These are phyloP conservation scores for Lycodopsis pacificus DNA, from an alignment of 2,797 vertebrate species.

Conservation along the genomic window DNA sequence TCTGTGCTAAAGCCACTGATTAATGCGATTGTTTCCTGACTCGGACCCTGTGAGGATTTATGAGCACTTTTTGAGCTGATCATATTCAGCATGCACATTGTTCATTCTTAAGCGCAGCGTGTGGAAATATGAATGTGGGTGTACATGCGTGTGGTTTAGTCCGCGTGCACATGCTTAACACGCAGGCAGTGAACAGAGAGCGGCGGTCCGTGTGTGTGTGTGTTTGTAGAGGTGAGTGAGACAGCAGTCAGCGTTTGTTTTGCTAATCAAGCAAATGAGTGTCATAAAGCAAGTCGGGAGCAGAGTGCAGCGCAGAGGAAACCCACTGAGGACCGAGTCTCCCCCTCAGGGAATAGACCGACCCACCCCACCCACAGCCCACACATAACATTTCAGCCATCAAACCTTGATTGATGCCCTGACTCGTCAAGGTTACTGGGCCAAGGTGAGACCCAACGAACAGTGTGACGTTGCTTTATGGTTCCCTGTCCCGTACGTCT, in stretches of 20 bases:
- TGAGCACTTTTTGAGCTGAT: constrained; percentile 77
- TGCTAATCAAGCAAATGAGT: constrained; percentile 82
- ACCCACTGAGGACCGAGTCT: constrained; percentile 38
- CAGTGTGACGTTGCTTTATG: constrained; percentile 77
- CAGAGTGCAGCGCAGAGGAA: constrained; percentile 28
- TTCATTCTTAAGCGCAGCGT: constrained; percentile 42
- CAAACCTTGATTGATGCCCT: constrained; percentile 81
- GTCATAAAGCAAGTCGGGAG: constrained; percentile 64
- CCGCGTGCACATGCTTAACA: background rate
- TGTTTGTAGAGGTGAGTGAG: constrained; percentile 53
- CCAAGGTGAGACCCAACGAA: constrained; percentile 78
- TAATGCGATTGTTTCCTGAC: constrained; percentile 74
- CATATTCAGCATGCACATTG: constrained; percentile 61
- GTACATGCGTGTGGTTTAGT: background rate
- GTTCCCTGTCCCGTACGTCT: constrained; percentile 66
- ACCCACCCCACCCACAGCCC: constrained; percentile 17
- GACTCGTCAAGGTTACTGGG: constrained; percentile 83
- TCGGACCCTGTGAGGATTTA: constrained; percentile 73
- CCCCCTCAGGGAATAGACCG: constrained; percentile 51
- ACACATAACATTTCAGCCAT: constrained; percentile 70
- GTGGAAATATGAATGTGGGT: constrained; percentile 25
- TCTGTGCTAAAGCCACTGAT: constrained; percentile 71
- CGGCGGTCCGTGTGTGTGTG: background rate
- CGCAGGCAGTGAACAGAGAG: constrained; percentile 16
- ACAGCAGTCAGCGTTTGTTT: constrained; percentile 69